Conservation (phyloP, 1,140 invertebrate genomes). For the Pogonus chalceus region DNA sequence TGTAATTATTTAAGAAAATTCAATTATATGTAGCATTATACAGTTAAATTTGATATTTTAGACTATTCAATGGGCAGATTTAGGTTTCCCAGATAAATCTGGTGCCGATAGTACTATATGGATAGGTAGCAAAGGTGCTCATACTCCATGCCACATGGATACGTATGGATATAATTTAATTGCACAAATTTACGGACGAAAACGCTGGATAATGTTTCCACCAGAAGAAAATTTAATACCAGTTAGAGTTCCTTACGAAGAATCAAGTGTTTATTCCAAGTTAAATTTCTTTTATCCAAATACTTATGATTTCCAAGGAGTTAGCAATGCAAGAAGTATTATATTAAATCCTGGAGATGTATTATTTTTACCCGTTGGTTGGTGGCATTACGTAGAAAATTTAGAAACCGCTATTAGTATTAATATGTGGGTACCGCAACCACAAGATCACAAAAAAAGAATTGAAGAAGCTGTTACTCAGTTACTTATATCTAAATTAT, state of each 20-base stretch:
- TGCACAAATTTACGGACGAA: constrained; percentile 80
- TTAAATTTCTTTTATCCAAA: constrained; percentile 63
- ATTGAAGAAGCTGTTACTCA: constrained; percentile 27
- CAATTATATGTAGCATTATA: constrained; percentile 2
- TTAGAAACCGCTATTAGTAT: constrained; percentile 63
- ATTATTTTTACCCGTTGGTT: constrained; percentile 76
- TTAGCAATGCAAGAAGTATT: constrained; percentile 46
- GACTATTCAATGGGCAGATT: constrained; percentile 59
- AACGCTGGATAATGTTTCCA: constrained; percentile 88
- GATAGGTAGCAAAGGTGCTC: constrained; percentile 78
- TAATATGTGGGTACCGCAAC: constrained; percentile 77
- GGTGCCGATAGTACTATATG: constrained; percentile 72
- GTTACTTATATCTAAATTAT: constrained; percentile 23
- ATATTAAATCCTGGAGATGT: constrained; percentile 74
- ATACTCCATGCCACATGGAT: constrained; percentile 90
- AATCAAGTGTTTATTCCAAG: constrained; percentile 88
- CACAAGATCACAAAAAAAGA: constrained; percentile 24
- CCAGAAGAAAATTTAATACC: constrained; percentile 64
- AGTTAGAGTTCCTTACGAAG: constrained; percentile 89
- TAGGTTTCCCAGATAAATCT: constrained; percentile 62
- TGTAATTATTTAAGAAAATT: constrained; percentile 31
- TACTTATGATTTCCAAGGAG: constrained; percentile 31
- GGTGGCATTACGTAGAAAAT: constrained; percentile 96
- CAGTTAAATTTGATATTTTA: constrained; percentile 30
- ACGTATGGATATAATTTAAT: constrained; percentile 91